These are phyloP conservation scores for Callitettix versicolor DNA, from an alignment of 1,140 invertebrate genomes.

Conservation along the genomic window DNA sequence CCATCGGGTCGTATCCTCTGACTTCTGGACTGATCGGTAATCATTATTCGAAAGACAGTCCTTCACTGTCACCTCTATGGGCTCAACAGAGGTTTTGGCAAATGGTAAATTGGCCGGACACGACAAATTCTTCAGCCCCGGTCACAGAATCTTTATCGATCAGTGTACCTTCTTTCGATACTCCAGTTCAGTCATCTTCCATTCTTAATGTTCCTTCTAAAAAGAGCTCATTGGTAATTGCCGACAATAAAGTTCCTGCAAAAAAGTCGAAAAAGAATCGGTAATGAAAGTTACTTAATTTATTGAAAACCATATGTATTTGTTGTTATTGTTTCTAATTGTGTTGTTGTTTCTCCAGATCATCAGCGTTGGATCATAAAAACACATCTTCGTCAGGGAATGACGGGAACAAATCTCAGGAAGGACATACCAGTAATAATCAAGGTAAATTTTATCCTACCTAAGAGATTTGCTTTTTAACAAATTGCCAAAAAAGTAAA, in stretches of 20 bases:
- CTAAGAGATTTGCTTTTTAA: too few species aligned
- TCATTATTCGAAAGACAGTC: background rate
- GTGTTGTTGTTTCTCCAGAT: slow-evolving; percentile 26
- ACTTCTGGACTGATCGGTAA: background rate
- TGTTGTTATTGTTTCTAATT: slow-evolving; percentile 3
- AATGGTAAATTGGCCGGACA: slow-evolving; percentile 19
- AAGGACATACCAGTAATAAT: slow-evolving; percentile 43
- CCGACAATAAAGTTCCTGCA: background rate
- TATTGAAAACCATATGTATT: background rate
- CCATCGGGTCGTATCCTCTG: background rate
- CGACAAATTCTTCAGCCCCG: background rate
- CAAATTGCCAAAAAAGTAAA: too few species aligned
- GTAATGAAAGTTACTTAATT: background rate
- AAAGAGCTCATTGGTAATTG: background rate
- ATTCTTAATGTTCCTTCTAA: background rate
- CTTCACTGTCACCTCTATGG: slow-evolving; percentile 8
- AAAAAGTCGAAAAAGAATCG: slow-evolving; percentile 11
- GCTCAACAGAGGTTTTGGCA: slow-evolving; percentile 40
- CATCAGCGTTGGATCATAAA: slow-evolving; percentile 37
- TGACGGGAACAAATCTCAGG: slow-evolving; percentile 48
- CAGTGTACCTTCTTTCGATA: slow-evolving; percentile 6
- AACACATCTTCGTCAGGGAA: slow-evolving; percentile 31
- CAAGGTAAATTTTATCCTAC: slow-evolving; percentile 38
- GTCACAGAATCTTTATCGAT: slow-evolving; percentile 13
- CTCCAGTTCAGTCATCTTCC: background rate